Conservation (phyloP, 1,140 invertebrate species). For the Macrobrachium rosenbergii region DNA sequence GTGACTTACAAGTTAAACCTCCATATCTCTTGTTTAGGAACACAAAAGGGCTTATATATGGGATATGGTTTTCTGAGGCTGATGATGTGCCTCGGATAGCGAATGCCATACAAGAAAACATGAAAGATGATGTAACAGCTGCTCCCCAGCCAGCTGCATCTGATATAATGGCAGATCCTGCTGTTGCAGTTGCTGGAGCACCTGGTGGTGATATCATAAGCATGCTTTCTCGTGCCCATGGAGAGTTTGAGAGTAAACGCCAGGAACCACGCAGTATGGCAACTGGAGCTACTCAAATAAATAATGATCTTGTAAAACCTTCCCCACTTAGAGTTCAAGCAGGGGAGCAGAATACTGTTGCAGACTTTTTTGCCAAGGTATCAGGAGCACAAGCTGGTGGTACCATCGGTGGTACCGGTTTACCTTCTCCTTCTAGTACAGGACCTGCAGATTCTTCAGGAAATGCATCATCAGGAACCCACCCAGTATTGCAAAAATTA, state of each 20-base stretch:
- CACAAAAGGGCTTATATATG: conserved; percentile 62
- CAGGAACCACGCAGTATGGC: conserved; percentile 60
- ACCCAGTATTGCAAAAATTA: conserved; percentile 64
- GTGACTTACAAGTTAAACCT: conserved; percentile 66
- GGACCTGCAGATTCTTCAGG: conserved; percentile 27
- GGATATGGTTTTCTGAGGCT: conserved; percentile 65
- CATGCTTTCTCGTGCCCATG: conserved; percentile 65
- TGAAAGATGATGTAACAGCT: conserved; percentile 53
- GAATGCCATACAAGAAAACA: conserved; percentile 51
- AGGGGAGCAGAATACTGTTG: conserved; percentile 58
- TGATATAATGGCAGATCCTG: conserved; percentile 48
- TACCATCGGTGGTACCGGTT: conserved; percentile 19
- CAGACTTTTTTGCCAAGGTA: conserved; percentile 66
- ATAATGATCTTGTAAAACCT: conserved; percentile 56
- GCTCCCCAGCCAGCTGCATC: conserved; percentile 48
- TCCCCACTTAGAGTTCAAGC: conserved; percentile 47
- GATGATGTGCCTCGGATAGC: conserved; percentile 64
- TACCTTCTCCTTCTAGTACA: conserved; percentile 48
- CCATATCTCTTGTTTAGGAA: conserved; percentile 64
- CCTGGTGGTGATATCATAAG: conserved; percentile 63
- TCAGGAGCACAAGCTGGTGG: conserved; percentile 52
- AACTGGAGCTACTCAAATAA: conserved; percentile 42
- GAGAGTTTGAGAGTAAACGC: conserved; percentile 63
- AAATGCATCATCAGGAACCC: conserved; percentile 43
- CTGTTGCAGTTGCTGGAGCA: conserved; percentile 39